Conservation (phyloP, 2,797 vertebrate genomes). For the Hydrolagus colliei region DNA sequence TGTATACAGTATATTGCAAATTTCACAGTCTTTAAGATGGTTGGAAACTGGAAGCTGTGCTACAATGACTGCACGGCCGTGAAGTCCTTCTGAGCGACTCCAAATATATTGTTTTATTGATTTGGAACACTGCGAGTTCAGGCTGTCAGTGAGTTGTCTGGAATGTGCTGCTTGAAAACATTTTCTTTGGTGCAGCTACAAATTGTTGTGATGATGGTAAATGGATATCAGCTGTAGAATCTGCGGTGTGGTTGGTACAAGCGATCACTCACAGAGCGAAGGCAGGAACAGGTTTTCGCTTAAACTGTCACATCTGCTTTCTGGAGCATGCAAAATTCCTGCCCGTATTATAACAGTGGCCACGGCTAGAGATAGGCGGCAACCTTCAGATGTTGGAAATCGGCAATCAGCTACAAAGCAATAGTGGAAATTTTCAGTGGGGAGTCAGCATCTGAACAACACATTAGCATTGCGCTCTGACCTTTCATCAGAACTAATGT, state of each 20-base stretch:
- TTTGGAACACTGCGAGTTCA: not conserved
- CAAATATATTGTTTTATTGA: not conserved
- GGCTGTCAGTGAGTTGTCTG: not conserved
- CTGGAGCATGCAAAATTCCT: conserved; percentile 10
- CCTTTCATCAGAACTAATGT: no score
- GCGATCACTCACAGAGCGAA: not conserved
- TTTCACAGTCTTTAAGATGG: no score
- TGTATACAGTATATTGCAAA: no score
- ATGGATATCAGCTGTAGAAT: conserved; percentile 23
- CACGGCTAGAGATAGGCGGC: not conserved
- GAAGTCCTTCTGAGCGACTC: no score
- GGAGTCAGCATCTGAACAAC: no score
- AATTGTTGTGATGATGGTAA: conserved; percentile 10
- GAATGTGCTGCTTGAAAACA: not conserved
- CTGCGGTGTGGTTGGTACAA: not conserved
- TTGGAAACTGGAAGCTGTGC: no score
- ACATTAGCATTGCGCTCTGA: no score
- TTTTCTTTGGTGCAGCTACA: not conserved
- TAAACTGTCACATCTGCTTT: conserved; percentile 5
- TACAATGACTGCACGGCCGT: no score
- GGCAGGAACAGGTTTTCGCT: not conserved
- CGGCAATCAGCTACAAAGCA: no score
- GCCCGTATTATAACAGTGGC: not conserved
- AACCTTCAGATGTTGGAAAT: not conserved
- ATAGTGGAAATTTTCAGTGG: no score